phyloP scores from a whole-genome alignment of 2,888 invertebrate genomes.

The Archips xylosteana region DNA sequence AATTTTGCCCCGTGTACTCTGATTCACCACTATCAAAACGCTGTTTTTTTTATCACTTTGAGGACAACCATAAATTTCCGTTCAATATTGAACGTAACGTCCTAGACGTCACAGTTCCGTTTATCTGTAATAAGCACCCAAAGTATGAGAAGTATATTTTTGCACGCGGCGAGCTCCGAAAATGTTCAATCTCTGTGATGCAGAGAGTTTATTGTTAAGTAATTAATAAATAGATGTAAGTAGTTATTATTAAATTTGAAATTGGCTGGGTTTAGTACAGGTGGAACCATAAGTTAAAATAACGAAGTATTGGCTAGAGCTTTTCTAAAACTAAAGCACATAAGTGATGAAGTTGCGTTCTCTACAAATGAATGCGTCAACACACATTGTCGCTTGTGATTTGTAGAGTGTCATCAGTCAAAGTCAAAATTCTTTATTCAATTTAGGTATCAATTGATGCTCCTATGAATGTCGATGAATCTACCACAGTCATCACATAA shows the following conservation, averaged over 20 bases:
- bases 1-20: too few species aligned
- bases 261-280: constrained; percentile 26
- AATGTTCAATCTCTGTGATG: constrained; percentile 26
- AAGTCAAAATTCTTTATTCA: too few species aligned
- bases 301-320: too few species aligned
- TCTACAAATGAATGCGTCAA: too few species aligned
- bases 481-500: too few species aligned
- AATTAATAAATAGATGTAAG: constrained; percentile 25
- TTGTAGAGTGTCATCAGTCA: too few species aligned
- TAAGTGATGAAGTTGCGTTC: too few species aligned
- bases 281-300: not conserved
- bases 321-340: too few species aligned
- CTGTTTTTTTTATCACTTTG: constrained; percentile 42
- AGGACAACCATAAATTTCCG: constrained; percentile 58
- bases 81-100: constrained; percentile 15
- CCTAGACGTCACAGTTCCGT: constrained; percentile 16
- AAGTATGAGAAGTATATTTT: constrained; percentile 58
- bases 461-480: too few species aligned
- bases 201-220: constrained; percentile 44
- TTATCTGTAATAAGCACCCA: constrained; percentile 60
- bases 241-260: constrained; percentile 36
- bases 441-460: too few species aligned
- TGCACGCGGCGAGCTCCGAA: constrained; percentile 60
- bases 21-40: not conserved
- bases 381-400: too few species aligned